These are phyloP conservation scores for Willowsia nigromaculata DNA, from an alignment of 2,888 invertebrate species.

Conservation along the genomic window DNA sequence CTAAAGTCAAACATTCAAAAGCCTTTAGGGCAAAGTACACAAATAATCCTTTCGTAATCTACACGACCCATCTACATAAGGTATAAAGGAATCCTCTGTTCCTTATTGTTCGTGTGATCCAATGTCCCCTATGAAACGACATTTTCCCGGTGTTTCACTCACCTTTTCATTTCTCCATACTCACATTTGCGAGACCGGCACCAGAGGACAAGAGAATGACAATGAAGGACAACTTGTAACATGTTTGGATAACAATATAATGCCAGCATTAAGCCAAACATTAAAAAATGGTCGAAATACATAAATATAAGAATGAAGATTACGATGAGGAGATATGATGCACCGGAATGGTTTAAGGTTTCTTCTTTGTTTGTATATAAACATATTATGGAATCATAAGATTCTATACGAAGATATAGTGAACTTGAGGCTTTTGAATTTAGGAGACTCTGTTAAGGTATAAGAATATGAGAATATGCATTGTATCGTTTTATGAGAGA, in stretches of 20 bases:
- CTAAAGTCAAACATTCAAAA: too few species aligned
- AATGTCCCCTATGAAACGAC: background rate
- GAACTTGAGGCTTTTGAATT: background rate
- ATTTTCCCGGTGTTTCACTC: background rate
- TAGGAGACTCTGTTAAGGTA: background rate
- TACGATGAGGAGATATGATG: background rate
- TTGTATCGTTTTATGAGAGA: background rate
- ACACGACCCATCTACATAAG: conserved; percentile 13
- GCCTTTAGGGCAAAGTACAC: background rate
- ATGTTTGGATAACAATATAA: background rate
- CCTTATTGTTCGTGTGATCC: conserved; percentile 2
- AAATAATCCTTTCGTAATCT: conserved; percentile 49
- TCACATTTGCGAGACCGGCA: background rate
- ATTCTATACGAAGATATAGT: background rate
- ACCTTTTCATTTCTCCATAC: background rate
- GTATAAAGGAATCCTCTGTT: conserved; percentile 6
- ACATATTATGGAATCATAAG: background rate
- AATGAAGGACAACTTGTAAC: background rate
- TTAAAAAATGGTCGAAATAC: too few species aligned
- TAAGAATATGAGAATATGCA: background rate
- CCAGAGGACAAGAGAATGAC: background rate
- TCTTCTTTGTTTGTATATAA: background rate
- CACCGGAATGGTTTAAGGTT: background rate
- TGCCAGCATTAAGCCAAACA: too few species aligned
- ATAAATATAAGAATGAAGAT: background rate